Evolutionary conservation across 2,888 invertebrate genomes (phyloP), one percentile per base, ranked within the genome.

Genomic region (Ophraella communa): DNA sequence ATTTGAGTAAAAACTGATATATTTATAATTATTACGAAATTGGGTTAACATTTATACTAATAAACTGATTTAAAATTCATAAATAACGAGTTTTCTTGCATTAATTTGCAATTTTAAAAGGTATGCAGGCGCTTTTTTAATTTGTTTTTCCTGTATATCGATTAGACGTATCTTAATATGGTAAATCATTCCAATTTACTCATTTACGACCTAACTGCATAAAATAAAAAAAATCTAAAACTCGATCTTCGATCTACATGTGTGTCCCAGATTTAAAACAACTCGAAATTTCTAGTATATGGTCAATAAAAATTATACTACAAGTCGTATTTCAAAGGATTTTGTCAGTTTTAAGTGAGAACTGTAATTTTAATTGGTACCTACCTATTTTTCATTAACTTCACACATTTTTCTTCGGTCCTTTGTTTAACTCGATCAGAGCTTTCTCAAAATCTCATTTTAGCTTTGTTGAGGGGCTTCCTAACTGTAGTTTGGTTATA

Each of bases 51-150:
- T 51, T 54, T 61, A 53, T 47, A 52, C 18, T 63, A 57, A 67
- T 70, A 63, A 66, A 35, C 54, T 14, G n/a, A 69, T 60, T 62
- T 60, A 44, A 57, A 57, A 70, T 63, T 67, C 65, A 67, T 73
- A 68, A 70, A 70, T 64, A 73, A 73, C 73, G 67, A 70, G 73
- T 72, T 70, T 62, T 56, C 67, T 64, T 52, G 70, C 69, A 73
- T 70, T 71, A 70, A 72, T 72, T 72, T 72, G 27, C 70, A 49
- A 67, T 69, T 65, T 69, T 65, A 68, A 62, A 59, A 65, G 67
- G 58, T 63, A 65, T 65, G 17, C 65, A 64, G 59, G n/a, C n/a
- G n/a, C n/a, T n/a, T 61, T 47, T 71, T 68, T 66, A 53, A 62
- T 56, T 65, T 62, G 61, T 66, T 65, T 67, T 69, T 64, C 54